A percentile compares a stretch with the other conserved stretches of the same genome.
Evolutionary conservation across 1,140 invertebrate species (phyloP).

Genomic region (Zaprionus lachaisei): DNA sequence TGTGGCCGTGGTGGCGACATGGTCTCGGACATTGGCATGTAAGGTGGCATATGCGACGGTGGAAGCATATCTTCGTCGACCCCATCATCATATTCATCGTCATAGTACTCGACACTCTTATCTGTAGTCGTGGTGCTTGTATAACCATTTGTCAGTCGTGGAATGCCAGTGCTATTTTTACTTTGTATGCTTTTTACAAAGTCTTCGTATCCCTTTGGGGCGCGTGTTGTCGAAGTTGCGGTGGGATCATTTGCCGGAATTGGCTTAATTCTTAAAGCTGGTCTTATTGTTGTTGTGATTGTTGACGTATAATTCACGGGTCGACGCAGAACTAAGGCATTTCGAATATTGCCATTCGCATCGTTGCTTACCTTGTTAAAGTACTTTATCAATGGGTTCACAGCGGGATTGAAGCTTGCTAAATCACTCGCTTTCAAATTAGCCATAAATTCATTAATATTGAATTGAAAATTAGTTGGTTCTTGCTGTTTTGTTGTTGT

Average conservation of each 20-base stretch:
- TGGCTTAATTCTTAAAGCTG: conserved; percentile 21
- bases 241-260: conserved; percentile 24
- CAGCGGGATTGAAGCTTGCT: conserved; percentile 65
- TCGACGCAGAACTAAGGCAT: conserved; percentile 48
- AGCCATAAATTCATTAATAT: conserved; percentile 77
- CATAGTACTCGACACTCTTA: conserved; percentile 56
- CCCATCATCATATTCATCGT: conserved; percentile 85
- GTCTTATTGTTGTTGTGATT: conserved; percentile 13
- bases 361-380: conserved; percentile 72
- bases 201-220: conserved; percentile 71
- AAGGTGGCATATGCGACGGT: conserved; percentile 86
- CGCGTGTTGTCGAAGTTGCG: conserved; percentile 31
- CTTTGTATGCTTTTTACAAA: conserved; percentile 70
- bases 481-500: conserved; percentile 40
- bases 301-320: conserved; percentile 30
- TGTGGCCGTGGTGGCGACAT: conserved; percentile 78
- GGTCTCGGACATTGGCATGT: conserved; percentile 87
- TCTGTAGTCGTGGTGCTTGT: conserved; percentile 44
- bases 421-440: conserved; percentile 71
- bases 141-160: background rate
- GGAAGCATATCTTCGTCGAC: conserved; percentile 85
- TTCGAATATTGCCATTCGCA: conserved; percentile 46
- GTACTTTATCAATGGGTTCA: conserved; percentile 77
- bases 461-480: conserved; percentile 65
- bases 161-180: conserved; percentile 30